phyloP scores from a whole-genome alignment of 2,888 invertebrate species.

The Apoda limacodes region DNA sequence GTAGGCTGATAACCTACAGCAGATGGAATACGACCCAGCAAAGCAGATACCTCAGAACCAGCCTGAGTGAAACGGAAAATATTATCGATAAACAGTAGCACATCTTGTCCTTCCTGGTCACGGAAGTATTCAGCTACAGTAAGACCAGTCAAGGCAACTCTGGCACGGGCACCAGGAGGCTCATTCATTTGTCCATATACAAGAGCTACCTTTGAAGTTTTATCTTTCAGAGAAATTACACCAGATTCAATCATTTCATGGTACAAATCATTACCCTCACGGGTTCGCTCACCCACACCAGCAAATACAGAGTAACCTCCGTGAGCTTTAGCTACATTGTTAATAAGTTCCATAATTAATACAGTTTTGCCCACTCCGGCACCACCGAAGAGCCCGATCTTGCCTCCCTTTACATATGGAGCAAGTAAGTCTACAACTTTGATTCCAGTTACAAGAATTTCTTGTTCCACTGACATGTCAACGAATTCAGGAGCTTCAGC shows the following conservation, averaged over 20 bases:
- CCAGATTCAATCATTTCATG: constrained; percentile 97
- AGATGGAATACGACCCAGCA: constrained; percentile 95
- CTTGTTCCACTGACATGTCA: constrained; percentile 91
- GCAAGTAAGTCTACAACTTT: constrained; percentile 95
- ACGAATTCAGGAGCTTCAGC: constrained; percentile 92
- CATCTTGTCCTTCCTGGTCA: constrained; percentile 95
- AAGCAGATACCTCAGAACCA: constrained; percentile 90
- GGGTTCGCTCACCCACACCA: constrained; percentile 96
- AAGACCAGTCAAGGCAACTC: constrained; percentile 92
- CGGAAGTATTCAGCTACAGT: constrained; percentile 97
- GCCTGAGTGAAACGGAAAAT: constrained; percentile 96
- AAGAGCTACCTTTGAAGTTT: constrained; percentile 91
- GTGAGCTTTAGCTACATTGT: constrained; percentile 96
- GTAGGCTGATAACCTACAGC: constrained; percentile 98
- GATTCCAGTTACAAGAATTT: constrained; percentile 93
- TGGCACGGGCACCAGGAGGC: constrained; percentile 94
- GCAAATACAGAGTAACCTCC: constrained; percentile 98
- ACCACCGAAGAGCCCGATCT: constrained; percentile 94
- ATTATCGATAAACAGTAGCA: constrained; percentile 95
- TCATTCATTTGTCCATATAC: constrained; percentile 99
- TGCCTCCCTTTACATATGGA: constrained; percentile 95
- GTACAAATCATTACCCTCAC: constrained; percentile 96
- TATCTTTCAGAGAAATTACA: constrained; percentile 91
- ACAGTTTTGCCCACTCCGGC: constrained; percentile 97
- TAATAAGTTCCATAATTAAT: constrained; percentile 96